phyloP scores from a whole-genome alignment of 2,888 invertebrate genomes.

The Pseudococcus jackbeardsleyi region DNA sequence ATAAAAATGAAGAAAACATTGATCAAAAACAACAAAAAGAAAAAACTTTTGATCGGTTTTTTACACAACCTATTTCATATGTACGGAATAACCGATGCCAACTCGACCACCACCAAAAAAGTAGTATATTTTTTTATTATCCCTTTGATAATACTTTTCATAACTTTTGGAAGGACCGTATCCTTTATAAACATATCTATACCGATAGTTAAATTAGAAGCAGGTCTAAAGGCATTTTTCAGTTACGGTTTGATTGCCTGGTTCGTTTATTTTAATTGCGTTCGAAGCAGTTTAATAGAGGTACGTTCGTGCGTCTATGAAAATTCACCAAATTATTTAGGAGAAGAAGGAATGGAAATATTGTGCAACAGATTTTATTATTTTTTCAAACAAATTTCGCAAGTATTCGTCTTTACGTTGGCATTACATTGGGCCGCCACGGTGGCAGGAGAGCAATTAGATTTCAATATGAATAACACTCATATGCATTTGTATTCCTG shows the following conservation, averaged over 20 bases:
- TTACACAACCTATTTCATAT: no score
- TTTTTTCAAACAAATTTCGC: background rate
- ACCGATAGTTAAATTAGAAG: no score
- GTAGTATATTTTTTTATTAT: no score
- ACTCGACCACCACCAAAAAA: no score
- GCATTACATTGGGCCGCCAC: background rate
- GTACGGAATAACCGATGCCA: no score
- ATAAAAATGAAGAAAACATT: no score
- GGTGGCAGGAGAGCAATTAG: background rate
- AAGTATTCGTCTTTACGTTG: background rate
- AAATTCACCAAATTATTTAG: background rate
- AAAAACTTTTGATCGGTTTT: no score
- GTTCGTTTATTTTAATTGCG: background rate
- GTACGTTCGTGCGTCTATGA: background rate
- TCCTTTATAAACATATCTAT: no score
- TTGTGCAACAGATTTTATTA: background rate
- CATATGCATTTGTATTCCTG: background rate
- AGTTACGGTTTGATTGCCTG: background rate
- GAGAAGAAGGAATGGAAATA: background rate
- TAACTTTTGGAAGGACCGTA: no score
- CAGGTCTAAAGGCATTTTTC: no score
- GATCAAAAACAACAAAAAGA: no score
- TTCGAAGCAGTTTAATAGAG: background rate
- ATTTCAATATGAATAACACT: background rate
- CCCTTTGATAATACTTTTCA: no score